A percentile compares a stretch with the other conserved stretches of the same genome.
These are phyloP conservation scores for Anas capensis DNA, from an alignment of 2,797 vertebrate species.

Conservation along the genomic window DNA sequence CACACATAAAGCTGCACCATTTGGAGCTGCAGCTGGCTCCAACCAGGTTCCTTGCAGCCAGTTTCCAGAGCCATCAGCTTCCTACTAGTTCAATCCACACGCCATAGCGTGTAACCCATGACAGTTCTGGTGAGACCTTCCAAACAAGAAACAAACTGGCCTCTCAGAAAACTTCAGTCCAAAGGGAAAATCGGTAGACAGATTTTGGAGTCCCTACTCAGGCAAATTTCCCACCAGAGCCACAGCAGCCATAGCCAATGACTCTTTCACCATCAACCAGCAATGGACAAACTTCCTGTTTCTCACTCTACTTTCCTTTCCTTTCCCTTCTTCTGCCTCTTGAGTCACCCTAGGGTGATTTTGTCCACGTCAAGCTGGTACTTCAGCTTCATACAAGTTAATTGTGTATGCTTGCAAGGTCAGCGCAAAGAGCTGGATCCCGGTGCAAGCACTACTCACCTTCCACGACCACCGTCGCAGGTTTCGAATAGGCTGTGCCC, in stretches of 20 bases:
- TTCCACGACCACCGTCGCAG: constrained; percentile 91
- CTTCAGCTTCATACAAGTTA: neutral
- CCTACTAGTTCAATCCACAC: neutral
- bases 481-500: constrained; percentile 91
- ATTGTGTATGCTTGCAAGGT: rapidly evolving
- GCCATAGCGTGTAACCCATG: rapidly evolving
- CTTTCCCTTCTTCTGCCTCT: neutral
- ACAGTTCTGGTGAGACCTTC: neutral
- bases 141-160: neutral
- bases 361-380: neutral
- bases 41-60: neutral
- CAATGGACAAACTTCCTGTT: neutral
- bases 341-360: neutral
- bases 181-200: neutral
- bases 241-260: neutral
- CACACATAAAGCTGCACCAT: neutral
- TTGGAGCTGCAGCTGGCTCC: neutral
- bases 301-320: neutral
- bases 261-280: neutral
- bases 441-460: constrained; percentile 77
- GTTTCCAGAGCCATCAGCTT: neutral
- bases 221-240: neutral
- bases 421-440: neutral
- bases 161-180: neutral
- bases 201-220: neutral